These are phyloP conservation scores for Eupsilia transversa DNA, from an alignment of 2,888 invertebrate genomes.

Conservation along the genomic window DNA sequence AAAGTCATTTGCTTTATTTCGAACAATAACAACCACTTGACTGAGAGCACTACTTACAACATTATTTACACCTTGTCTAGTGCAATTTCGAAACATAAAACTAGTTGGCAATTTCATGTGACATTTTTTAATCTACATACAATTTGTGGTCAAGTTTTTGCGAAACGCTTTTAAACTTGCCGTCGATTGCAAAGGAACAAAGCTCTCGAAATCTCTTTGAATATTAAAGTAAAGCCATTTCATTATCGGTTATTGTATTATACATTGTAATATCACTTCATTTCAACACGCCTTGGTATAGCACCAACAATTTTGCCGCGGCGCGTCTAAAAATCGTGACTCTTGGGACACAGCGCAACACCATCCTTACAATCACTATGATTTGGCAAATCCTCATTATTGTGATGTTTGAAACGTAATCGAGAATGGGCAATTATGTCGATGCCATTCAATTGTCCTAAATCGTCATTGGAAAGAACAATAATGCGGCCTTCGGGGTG, in stretches of 20 bases:
- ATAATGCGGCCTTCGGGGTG: slow-evolving; percentile 74
- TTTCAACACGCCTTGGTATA: slow-evolving; percentile 74
- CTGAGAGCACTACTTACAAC: slow-evolving; percentile 38
- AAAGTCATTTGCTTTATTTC: background rate
- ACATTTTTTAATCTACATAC: slow-evolving; percentile 56
- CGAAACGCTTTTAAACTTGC: slow-evolving; percentile 36
- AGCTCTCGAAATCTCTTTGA: slow-evolving; percentile 41
- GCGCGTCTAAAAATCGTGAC: slow-evolving; percentile 81
- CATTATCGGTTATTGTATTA: slow-evolving; percentile 56
- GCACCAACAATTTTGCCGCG: slow-evolving; percentile 64
- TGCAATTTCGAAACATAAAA: slow-evolving; percentile 46
- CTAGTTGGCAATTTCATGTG: slow-evolving; percentile 35
- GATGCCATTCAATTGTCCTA: slow-evolving; percentile 83
- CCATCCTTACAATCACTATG: slow-evolving; percentile 76
- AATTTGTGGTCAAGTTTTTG: slow-evolving; percentile 50
- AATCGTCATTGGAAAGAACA: slow-evolving; percentile 79
- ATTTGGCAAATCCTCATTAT: slow-evolving; percentile 84
- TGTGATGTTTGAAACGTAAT: slow-evolving; percentile 78
- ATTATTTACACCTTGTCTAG: slow-evolving; percentile 47
- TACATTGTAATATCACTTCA: slow-evolving; percentile 62
- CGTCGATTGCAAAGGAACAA: slow-evolving; percentile 35
- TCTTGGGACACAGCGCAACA: slow-evolving; percentile 75
- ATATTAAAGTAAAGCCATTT: slow-evolving; percentile 38
- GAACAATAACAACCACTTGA: slow-evolving; percentile 15
- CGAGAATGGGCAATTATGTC: slow-evolving; percentile 83